These are phyloP conservation scores for Drosophila novamexicana DNA, from an alignment of 1,140 invertebrate species.

Conservation along the genomic window DNA sequence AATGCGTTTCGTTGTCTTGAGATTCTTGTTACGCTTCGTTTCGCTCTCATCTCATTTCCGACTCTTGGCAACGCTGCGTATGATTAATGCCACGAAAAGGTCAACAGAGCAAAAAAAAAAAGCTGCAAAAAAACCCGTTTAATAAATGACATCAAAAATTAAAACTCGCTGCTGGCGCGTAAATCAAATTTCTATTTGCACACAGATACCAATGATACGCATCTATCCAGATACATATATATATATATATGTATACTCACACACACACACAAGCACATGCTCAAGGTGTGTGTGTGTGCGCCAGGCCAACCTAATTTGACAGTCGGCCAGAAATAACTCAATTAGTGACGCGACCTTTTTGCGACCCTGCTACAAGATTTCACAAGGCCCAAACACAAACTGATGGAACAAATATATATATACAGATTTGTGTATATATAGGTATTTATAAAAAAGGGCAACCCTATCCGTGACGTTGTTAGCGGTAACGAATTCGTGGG, in stretches of 20 bases:
- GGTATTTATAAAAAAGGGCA: conserved; percentile 25
- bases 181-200: conserved; percentile 64
- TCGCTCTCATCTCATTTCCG: conserved; percentile 53
- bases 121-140: conserved; percentile 45
- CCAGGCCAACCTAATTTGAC: conserved; percentile 72
- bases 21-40: conserved; percentile 1
- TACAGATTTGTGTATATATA: not conserved
- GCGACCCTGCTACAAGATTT: conserved; percentile 7
- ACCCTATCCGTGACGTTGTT: conserved; percentile 62
- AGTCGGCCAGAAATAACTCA: conserved; percentile 76
- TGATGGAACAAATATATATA: conserved; percentile 2
- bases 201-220: conserved; percentile 3
- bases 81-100: conserved; percentile 60
- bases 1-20: conserved; percentile 53
- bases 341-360: conserved; percentile 62
- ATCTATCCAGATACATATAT: conserved; percentile 10
- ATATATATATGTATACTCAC: conserved; percentile 11
- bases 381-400: conserved; percentile 11
- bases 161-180: conserved; percentile 61
- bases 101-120: conserved; percentile 20
- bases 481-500: conserved; percentile 54
- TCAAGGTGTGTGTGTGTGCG: conserved; percentile 26
- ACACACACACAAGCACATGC: conserved; percentile 16
- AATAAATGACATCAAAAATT: conserved; percentile 81
- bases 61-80: conserved; percentile 65